These are phyloP conservation scores for Pundamilia nyererei DNA, from an alignment of 2,113 vertebrate genomes.

Conservation along the genomic window DNA sequence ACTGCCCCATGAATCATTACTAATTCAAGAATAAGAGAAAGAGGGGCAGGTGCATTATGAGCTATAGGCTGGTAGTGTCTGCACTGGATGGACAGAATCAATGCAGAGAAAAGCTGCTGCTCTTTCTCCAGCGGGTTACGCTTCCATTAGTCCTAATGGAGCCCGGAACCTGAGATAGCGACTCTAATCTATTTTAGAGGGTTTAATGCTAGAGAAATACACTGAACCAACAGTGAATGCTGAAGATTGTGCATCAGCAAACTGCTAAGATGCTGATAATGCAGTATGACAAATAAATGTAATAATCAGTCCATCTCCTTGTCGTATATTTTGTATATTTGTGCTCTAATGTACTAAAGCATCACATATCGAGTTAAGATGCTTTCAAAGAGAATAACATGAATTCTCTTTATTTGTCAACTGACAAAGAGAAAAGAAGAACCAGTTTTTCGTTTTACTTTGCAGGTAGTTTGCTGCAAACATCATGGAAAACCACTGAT, in stretches of 20 bases:
- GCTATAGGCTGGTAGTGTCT: neutral
- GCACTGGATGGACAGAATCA: slow-evolving; percentile 45
- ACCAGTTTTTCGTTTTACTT: neutral
- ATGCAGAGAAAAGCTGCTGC: slow-evolving; percentile 51
- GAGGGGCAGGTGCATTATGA: slow-evolving; percentile 11
- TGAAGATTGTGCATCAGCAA: slow-evolving; percentile 13
- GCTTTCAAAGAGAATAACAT: neutral
- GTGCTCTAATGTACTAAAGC: neutral
- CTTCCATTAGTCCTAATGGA: slow-evolving; percentile 71
- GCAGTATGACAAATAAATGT: neutral
- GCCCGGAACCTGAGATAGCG: slow-evolving; percentile 48
- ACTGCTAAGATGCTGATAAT: neutral
- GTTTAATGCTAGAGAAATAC: slow-evolving; percentile 31
- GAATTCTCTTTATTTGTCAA: neutral
- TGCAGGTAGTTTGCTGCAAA: neutral
- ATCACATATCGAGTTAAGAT: neutral
- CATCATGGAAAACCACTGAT: neutral
- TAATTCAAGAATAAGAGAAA: neutral
- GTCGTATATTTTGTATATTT: neutral
- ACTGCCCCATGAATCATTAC: neutral
- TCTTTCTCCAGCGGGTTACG: slow-evolving; percentile 30
- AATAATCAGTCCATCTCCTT: neutral
- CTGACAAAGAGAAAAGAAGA: neutral
- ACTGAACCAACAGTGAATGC: neutral
- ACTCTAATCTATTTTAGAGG: slow-evolving; percentile 59